Percentiles rank a stretch among this genome's conserved stretches.
Evolutionary conservation across 2,113 vertebrate species (phyloP).

Genomic region (Scopus umbretta): DNA sequence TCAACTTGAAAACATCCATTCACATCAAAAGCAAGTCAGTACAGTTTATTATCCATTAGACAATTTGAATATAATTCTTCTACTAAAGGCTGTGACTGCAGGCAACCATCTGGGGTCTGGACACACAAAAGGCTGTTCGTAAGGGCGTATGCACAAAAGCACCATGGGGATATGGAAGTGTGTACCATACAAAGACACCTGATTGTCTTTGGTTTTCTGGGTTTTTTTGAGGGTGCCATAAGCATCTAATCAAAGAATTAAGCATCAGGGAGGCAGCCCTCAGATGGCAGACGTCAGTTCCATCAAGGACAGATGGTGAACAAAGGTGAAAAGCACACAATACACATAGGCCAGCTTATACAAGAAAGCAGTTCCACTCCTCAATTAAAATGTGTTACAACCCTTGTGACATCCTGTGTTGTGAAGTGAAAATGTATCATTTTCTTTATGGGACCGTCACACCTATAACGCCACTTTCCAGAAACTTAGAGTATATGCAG

Average conservation of each 20-base stretch:
- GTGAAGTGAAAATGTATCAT: not conserved
- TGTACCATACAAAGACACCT: slow-evolving; percentile 70
- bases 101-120: slow-evolving; percentile 68
- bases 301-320: slow-evolving; percentile 73
- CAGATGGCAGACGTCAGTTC: slow-evolving; percentile 59
- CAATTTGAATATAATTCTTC: slow-evolving; percentile 40
- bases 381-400: not conserved
- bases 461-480: not conserved
- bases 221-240: slow-evolving; percentile 16
- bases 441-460: not conserved
- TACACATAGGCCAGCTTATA: not conserved
- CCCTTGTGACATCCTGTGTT: not conserved
- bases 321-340: slow-evolving; percentile 57
- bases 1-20: slow-evolving; percentile 20
- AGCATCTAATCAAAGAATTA: slow-evolving; percentile 28
- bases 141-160: slow-evolving; percentile 6
- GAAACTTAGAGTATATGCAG: not conserved
- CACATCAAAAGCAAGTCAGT: not conserved
- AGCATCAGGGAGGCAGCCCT: slow-evolving; percentile 47
- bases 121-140: slow-evolving; percentile 33
- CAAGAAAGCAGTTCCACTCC: not conserved
- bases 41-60: slow-evolving; percentile 25
- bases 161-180: slow-evolving; percentile 49
- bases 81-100: not conserved
- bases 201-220: slow-evolving; percentile 63